phyloP scores from a whole-genome alignment of 2,888 invertebrate species.

The Aleiodes leptofemur region DNA sequence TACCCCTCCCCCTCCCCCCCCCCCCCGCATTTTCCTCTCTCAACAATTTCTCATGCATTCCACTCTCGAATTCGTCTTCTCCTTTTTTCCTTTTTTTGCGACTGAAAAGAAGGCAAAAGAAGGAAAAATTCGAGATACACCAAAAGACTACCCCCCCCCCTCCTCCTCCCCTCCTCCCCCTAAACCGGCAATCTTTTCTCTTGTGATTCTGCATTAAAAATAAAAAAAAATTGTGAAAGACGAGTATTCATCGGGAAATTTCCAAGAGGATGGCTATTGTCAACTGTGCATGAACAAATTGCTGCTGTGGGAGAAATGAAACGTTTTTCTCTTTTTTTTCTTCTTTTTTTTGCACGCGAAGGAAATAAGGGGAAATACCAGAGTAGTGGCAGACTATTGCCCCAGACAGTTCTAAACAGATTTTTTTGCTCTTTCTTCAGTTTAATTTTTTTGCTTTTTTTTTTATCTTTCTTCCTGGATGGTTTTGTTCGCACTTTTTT shows the following conservation, averaged over 20 bases:
- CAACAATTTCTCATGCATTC: constrained; percentile 39
- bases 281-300: constrained; percentile 48
- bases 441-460: background rate
- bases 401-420: constrained; percentile 20
- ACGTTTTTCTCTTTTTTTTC: background rate
- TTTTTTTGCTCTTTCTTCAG: background rate
- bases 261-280: constrained; percentile 52
- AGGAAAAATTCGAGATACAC: constrained; percentile 60
- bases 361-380: background rate
- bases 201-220: constrained; percentile 47
- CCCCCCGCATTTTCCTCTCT: background rate
- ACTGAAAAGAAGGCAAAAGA: constrained; percentile 39
- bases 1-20: constrained; percentile 31
- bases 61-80: constrained; percentile 38
- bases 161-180: constrained; percentile 43
- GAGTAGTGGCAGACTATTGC: constrained; percentile 5
- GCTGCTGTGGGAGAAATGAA: constrained; percentile 37
- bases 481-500: constrained; percentile 2
- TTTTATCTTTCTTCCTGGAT: constrained; percentile 1
- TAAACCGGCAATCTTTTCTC: constrained; percentile 44
- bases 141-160: constrained; percentile 66
- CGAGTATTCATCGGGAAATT: constrained; percentile 45
- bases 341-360: background rate
- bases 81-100: constrained; percentile 35
- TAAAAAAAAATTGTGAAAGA: constrained; percentile 41